These are phyloP conservation scores for Chaetorhynchus papuensis DNA, from an alignment of 2,113 vertebrate genomes.

Conservation along the genomic window DNA sequence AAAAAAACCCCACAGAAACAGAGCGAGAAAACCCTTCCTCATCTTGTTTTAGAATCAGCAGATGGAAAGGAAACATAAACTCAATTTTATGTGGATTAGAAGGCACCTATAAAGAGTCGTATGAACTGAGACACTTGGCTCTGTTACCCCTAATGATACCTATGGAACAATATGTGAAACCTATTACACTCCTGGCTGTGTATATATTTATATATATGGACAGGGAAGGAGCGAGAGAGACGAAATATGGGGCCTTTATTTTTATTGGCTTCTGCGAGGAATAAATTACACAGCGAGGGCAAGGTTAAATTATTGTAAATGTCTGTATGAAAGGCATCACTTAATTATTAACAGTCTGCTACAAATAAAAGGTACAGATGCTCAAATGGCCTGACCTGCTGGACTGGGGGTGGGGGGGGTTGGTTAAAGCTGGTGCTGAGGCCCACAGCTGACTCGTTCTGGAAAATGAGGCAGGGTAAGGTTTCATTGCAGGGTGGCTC, in stretches of 20 bases:
- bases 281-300: slow-evolving; percentile 58
- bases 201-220: slow-evolving; percentile 24
- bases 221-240: neutral
- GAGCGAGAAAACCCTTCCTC: neutral
- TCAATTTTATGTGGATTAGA: slow-evolving; percentile 63
- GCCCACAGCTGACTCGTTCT: slow-evolving; percentile 52
- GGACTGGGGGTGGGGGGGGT: neutral
- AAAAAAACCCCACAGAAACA: neutral
- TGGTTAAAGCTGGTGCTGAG: slow-evolving; percentile 28
- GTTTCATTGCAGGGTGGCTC: slow-evolving; percentile 38
- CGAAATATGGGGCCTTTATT: slow-evolving; percentile 56
- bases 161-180: slow-evolving; percentile 68
- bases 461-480: slow-evolving; percentile 44
- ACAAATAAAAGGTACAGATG: slow-evolving; percentile 63
- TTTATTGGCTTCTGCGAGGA: slow-evolving; percentile 65
- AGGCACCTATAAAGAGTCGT: slow-evolving; percentile 60
- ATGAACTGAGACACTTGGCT: slow-evolving; percentile 67
- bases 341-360: slow-evolving; percentile 65
- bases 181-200: slow-evolving; percentile 50
- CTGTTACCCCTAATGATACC: slow-evolving; percentile 48
- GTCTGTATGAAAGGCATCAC: slow-evolving; percentile 67
- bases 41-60: neutral
- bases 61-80: slow-evolving; percentile 52
- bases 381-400: slow-evolving; percentile 51
- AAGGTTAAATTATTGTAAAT: slow-evolving; percentile 67